Evolutionary conservation across 1,140 invertebrate species (phyloP), one percentile per base, ranked within the genome.

Genomic region (Rhopalosiphum maidis): DNA sequence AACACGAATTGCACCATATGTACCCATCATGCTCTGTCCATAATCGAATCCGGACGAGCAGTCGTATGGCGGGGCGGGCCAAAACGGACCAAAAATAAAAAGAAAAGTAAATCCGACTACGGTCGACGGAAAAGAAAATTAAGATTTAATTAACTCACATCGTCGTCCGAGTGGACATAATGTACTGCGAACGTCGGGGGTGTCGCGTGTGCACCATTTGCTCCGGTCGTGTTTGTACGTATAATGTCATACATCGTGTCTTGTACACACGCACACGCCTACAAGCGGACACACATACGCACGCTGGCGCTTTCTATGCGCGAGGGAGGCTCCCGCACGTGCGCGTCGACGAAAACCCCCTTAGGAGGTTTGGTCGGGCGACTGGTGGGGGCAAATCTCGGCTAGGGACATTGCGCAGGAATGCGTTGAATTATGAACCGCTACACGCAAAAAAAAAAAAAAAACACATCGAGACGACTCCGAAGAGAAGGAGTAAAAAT

Each of bases 391-490:
- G 43, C 22, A 89, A 89, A 89, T 89, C 88, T 89, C 88, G 35
- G 51, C 35, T 41, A 37, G 88, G 88, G 88, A 89, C 51, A 89
- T 89, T 89, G 88, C 88, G 88, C 88, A 89, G 88, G 51, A 89
- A 89, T 89, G 48, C 88, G 22, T 89, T 51, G 51, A 89, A 55
- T 51, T 88, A 88, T n/a, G 46, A 88, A 55, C 88, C 48, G 35
- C 88, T 89, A 89, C 48, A 89, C 88, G 88, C 48, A 89, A 89
- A 89, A 89, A 89, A 54, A 46, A 54, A 46, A 87, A 54, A 51
- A 87, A 54, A 51, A 88, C 41, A 46, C 46, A 51, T 51, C 18
- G 35, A 89, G 18, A 54, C n/a, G 11, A 89, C 46, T 54, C 48
- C 51, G 37, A 35, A 88, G 48, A 55, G 48, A 35, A 54, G 30